phyloP scores from a whole-genome alignment of 2,797 vertebrate genomes.

The Hippoglossus hippoglossus region DNA sequence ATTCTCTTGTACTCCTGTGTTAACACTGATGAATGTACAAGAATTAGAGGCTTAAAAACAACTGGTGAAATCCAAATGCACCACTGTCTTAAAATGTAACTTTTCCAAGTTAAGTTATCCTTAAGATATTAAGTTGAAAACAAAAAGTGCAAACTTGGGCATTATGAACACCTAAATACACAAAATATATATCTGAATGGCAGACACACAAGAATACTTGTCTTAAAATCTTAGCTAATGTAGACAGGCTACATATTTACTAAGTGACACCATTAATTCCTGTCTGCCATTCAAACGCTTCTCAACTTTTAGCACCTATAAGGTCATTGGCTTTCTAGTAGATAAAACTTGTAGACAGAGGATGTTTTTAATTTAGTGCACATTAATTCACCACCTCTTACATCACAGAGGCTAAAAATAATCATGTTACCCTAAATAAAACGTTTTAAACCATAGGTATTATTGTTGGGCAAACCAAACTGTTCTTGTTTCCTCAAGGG shows the following conservation, averaged over 20 bases:
- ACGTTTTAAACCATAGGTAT: conserved; percentile 15
- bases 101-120: conserved; percentile 8
- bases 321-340: conserved; percentile 34
- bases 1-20: background rate
- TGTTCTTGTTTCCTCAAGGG: conserved; percentile 34
- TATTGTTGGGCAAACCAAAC: conserved; percentile 31
- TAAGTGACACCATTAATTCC: background rate
- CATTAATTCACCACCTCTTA: conserved; percentile 34
- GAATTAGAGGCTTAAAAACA: conserved; percentile 10
- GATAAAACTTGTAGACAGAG: conserved; percentile 38
- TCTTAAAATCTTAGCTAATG: background rate
- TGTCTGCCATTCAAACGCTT: conserved; percentile 25
- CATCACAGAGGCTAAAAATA: conserved; percentile 35
- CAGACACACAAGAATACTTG: background rate
- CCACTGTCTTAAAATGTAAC: background rate
- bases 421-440: conserved; percentile 51
- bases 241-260: conserved; percentile 8
- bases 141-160: conserved; percentile 24
- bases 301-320: conserved; percentile 37
- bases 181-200: conserved; percentile 15
- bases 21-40: conserved; percentile 6
- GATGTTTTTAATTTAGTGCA: conserved; percentile 47
- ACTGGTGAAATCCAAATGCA: background rate
- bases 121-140: background rate
- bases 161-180: conserved; percentile 13